Percentiles rank a stretch among this genome's conserved stretches.
These are phyloP conservation scores for Addax nasomaculatus DNA, from an alignment of 2,113 vertebrate genomes.

Conservation along the genomic window DNA sequence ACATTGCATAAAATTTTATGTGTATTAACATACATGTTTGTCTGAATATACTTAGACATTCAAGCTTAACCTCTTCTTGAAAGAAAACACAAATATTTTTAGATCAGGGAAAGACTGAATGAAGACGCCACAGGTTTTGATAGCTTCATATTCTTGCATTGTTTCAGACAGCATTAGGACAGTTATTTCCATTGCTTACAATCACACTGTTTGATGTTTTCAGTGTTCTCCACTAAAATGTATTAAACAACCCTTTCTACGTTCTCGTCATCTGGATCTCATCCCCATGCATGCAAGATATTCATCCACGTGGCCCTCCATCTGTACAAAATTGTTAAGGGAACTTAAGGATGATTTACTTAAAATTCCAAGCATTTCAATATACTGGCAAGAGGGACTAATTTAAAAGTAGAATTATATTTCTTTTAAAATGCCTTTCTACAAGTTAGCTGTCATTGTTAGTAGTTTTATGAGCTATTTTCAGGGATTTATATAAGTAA, in stretches of 20 bases:
- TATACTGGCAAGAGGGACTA: conserved; percentile 65
- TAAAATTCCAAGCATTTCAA: conserved; percentile 71
- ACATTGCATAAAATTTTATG: not conserved
- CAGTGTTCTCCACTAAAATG: conserved; percentile 36
- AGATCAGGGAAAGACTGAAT: not conserved
- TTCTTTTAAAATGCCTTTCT: conserved; percentile 50
- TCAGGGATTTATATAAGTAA: conserved; percentile 14
- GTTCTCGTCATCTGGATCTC: conserved; percentile 72
- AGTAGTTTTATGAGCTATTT: conserved; percentile 51
- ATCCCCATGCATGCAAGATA: conserved; percentile 64
- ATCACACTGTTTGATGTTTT: not conserved
- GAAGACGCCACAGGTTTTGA: not conserved
- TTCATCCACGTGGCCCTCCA: conserved; percentile 63
- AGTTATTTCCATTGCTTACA: not conserved
- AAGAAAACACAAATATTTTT: conserved; percentile 5
- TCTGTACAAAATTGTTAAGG: conserved; percentile 66
- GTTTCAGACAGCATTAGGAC: not conserved
- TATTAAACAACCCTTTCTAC: conserved; percentile 17
- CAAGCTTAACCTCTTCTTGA: not conserved
- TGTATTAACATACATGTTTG: not conserved
- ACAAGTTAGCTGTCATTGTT: conserved; percentile 56
- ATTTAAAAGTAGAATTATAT: conserved; percentile 62
- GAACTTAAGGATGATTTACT: conserved; percentile 73
- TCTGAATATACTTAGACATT: not conserved
- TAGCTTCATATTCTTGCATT: not conserved